Evolutionary conservation across 1,140 invertebrate species (phyloP), one percentile per base, ranked within the genome.

Genomic region (Doryteuthis pealeii): DNA sequence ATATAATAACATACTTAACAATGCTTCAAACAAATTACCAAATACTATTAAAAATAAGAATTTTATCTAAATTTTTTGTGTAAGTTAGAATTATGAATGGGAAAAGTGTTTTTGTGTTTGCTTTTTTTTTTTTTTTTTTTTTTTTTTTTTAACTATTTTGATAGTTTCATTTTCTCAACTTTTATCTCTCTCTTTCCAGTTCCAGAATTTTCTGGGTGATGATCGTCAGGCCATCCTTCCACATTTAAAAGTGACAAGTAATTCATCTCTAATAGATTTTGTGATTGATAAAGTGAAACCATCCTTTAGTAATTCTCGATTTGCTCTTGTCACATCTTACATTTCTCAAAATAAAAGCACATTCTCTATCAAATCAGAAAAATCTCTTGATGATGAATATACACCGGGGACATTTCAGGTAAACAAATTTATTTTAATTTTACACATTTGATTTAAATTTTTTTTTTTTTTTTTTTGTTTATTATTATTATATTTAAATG

Each of bases 401-500:
- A 91, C 92, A 15, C 92, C 92, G 22, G 92, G 92, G 28, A 90
- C 93, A 49, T 93, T 93, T 83, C 90, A 90, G 86, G 91, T 92
- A 83, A 88, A 82, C 80, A 22, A 40, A 6, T 43, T 26, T 33
- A 18, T 0, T 28, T 33, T 43, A 30, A 31, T 31, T 45, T 40
- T 18, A 49, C 35, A 33, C 33, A 26, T 74, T 74, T 32, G 28
- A n/a, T n/a, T n/a, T n/a, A n/a, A n/a, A n/a, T n/a, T n/a, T n/a
- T n/a, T n/a, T n/a, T n/a, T n/a, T n/a, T n/a, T n/a, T n/a, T n/a
- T n/a, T n/a, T n/a, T n/a, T n/a, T n/a, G n/a, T n/a, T n/a, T n/a
- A n/a, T n/a, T n/a, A n/a, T n/a, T n/a, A n/a, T n/a, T n/a, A n/a
- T n/a, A n/a, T n/a, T n/a, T n/a, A n/a, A n/a, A n/a, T n/a, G n/a